Evolutionary conservation across 2,797 vertebrate species (phyloP), one percentile per base, ranked within the genome.

Genomic region (Luscinia luscinia): DNA sequence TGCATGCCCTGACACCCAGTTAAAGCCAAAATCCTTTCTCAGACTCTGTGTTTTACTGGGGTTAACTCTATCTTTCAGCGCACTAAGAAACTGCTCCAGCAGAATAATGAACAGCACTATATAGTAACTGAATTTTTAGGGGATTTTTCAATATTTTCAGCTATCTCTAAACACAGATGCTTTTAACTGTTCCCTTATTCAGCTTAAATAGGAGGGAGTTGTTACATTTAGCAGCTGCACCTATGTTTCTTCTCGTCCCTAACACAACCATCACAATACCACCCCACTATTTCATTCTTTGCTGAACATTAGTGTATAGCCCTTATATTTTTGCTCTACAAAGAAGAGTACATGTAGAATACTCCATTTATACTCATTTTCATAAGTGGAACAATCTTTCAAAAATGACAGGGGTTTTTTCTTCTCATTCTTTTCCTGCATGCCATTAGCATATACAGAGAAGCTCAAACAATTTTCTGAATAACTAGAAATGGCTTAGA

Each of bases 321-420:
- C 28, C 62, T 87, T 68, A 51, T 80, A 81, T 82, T 84, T 86
- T 66, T 75, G 36, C 30, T 89, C 38, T 62, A 73, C 58, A 91
- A 90, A 84, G 66, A 69, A 66, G 4, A 69, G 23, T 18, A 55
- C 15, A 62, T 55, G 58, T 67, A 72, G 62, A 92, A 79, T 36
- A 27, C 17, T 74, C 45, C 38, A 76, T 82, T 87, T 45, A 59
- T 62, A 77, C 26, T 91, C 4, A 59, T 88, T 92, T 85, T 74
- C 58, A 12, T 90, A 91, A 90, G 66, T 81, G 81, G 45, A 83
- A 89, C 59, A 94, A 84, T 62, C 48, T 72, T 90, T 93, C 74
- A 82, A 89, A 94, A 91, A 69, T 59, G 20, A 66, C 38, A 45
- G 43, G n/a, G 9, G 1, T 52, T 87, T 92, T 69, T 76, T 49